phyloP scores from a whole-genome alignment of 2,888 invertebrate genomes.

The Parnassius mnemosyne region DNA sequence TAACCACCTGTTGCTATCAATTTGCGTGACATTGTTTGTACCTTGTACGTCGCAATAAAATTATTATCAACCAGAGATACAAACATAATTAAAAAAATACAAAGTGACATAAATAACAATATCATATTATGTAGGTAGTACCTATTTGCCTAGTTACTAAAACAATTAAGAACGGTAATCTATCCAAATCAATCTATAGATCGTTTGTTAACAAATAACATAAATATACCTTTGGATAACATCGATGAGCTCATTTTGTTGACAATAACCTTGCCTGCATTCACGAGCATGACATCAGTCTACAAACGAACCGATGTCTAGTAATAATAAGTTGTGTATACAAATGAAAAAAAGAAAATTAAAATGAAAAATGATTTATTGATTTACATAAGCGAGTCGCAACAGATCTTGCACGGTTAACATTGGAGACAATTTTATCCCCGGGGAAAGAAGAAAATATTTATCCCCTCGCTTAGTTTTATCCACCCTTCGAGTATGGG shows the following conservation, averaged over 20 bases:
- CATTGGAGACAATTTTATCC: too few relatives aligned
- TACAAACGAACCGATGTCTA: conserved; percentile 38
- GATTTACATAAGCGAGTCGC: not conserved
- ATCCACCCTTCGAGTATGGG: too few relatives aligned
- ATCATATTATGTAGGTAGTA: too few relatives aligned
- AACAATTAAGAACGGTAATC: not conserved
- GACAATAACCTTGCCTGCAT: conserved; percentile 65
- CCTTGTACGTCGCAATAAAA: too few relatives aligned
- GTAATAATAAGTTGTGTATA: conserved; percentile 50
- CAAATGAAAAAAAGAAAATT: conserved; percentile 18
- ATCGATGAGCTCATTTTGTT: conserved; percentile 72
- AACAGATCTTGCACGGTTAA: too few relatives aligned
- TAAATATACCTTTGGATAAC: conserved; percentile 53
- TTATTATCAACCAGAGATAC: too few relatives aligned
- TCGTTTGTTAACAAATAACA: conserved; percentile 51
- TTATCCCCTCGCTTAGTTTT: too few relatives aligned
- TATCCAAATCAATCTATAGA: conserved; percentile 5
- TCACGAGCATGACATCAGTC: conserved; percentile 66
- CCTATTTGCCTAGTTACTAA: too few relatives aligned
- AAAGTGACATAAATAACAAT: too few relatives aligned
- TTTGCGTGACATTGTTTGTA: not conserved
- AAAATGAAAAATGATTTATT: too few relatives aligned
- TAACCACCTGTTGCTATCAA: not conserved
- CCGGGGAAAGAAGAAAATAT: too few relatives aligned
- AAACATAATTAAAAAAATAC: too few relatives aligned